Conservation (phyloP, 2,797 vertebrate species). For the Naso thynnoides region DNA sequence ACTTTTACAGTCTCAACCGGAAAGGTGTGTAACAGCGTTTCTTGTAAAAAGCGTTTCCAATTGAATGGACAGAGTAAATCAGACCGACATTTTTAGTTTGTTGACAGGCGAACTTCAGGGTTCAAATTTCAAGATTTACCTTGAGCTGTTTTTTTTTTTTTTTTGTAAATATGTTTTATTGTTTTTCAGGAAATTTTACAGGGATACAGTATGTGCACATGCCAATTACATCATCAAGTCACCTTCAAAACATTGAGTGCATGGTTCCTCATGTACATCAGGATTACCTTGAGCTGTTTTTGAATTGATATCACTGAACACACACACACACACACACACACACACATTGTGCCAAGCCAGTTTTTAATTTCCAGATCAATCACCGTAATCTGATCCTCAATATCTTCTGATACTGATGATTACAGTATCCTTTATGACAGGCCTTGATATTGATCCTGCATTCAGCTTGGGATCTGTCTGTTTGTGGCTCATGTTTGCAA, state of each 20-base stretch:
- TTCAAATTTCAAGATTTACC: slow-evolving; percentile 31
- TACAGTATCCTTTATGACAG: neutral
- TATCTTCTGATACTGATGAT: slow-evolving; percentile 1
- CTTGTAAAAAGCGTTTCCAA: slow-evolving; percentile 43
- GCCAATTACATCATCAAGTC: no score
- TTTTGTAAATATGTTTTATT: no score
- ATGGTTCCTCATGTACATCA: no score
- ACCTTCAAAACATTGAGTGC: no score
- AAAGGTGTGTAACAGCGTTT: slow-evolving; percentile 33
- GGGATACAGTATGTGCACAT: no score
- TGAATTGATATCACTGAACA: neutral
- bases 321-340: slow-evolving; percentile 2
- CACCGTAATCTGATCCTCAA: slow-evolving; percentile 1
- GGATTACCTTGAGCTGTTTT: slow-evolving; percentile 13
- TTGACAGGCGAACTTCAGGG: neutral
- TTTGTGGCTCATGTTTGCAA: neutral
- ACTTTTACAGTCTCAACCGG: slow-evolving; percentile 23
- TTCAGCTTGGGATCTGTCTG: neutral
- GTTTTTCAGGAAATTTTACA: no score
- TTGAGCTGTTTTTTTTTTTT: slow-evolving; percentile 1
- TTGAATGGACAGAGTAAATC: slow-evolving; percentile 60
- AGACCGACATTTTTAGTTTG: slow-evolving; percentile 38
- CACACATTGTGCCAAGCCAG: neutral
- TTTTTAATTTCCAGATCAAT: neutral
- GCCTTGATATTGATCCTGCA: neutral